Base-by-base conservation (phyloP, 2,113 vertebrate genomes). In the Apus apus region DNA sequence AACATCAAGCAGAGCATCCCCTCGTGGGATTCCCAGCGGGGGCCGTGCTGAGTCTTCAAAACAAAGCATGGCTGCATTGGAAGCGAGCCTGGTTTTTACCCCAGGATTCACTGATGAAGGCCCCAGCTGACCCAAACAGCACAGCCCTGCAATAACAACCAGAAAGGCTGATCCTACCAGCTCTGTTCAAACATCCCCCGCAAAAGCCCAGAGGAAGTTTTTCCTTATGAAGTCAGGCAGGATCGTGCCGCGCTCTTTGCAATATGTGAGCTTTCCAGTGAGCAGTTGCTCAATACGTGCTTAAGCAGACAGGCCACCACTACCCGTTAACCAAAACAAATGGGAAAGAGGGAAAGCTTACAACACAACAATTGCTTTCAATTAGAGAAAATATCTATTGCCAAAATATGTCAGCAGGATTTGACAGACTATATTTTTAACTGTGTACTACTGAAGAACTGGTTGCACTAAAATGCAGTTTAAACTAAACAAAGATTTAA, bases 321-420 rank as follows among this genome's bases (percentile, higher is more conserved):
- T 57, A 45, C 78, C 89, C 65, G 0, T 67, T 92, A 89, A 92
- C 76, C 83, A 82, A 87, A 96, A 93, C 71, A 93, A 96, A 95
- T 67, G 88, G 84, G 57, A 76, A 87, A 75, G 85, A 66, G 57
- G 36, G 81, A 86, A 88, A 93, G 76, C 87, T 94, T 83, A 75
- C 90, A 94, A 61, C 72, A 82, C 85, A 93, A 82, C 85, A 89
- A 96, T 94, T 92, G 87, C 95, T 95, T 93, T 94, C 85, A 91
- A 97, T 96, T 96, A 96, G 85, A 91, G 87, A 71, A 88, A 89
- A 68, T 62, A 71, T 77, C 90, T 91, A 62, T 82, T 96, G 85
- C 93, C 93, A 96, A 91, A 94, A 87, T 68, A 90, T 94, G 87
- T 85, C 87, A 73, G 77, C 4, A 3, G 64, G 79, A 91, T 95